phyloP scores from a whole-genome alignment of 2,797 vertebrate genomes.

The Acropternis orthonyx region DNA sequence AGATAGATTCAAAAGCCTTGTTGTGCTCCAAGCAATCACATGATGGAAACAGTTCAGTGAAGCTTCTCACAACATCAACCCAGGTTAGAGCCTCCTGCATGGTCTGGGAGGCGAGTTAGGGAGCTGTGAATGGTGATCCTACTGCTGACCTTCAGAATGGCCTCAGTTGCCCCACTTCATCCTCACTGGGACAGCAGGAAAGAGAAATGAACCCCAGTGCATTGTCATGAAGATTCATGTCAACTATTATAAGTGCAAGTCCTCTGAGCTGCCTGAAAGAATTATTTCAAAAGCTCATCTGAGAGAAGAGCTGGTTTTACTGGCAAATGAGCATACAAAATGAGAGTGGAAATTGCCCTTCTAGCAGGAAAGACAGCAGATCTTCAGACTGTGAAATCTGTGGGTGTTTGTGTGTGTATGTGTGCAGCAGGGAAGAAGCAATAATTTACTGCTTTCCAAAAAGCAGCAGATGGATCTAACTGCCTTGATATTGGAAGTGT shows the following conservation, averaged over 20 bases:
- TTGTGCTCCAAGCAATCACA: neutral
- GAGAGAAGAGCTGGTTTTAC: slow-evolving; percentile 25
- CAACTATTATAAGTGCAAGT: neutral
- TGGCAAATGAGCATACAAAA: slow-evolving; percentile 64
- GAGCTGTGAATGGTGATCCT: neutral
- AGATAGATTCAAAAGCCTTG: neutral
- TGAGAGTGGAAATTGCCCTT: slow-evolving; percentile 39
- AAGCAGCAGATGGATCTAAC: slow-evolving; percentile 55
- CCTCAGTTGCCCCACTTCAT: neutral
- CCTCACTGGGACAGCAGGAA: neutral
- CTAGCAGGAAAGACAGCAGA: slow-evolving; percentile 51
- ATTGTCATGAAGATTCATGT: neutral
- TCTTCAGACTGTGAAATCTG: slow-evolving; percentile 60
- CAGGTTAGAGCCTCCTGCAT: neutral
- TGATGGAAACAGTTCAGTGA: neutral
- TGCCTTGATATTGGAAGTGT: neutral
- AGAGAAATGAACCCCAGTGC: neutral
- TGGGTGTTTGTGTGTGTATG: slow-evolving; percentile 61
- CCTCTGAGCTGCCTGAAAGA: slow-evolving; percentile 1
- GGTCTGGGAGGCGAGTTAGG: neutral
- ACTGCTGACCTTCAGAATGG: neutral
- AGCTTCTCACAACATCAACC: neutral
- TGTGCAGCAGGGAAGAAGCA: slow-evolving; percentile 44
- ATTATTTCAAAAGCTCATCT: slow-evolving; percentile 26
- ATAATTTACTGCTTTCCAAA: slow-evolving; percentile 40